These are phyloP conservation scores for Drosophila ironensis DNA, from an alignment of 1,140 invertebrate species.

Conservation along the genomic window DNA sequence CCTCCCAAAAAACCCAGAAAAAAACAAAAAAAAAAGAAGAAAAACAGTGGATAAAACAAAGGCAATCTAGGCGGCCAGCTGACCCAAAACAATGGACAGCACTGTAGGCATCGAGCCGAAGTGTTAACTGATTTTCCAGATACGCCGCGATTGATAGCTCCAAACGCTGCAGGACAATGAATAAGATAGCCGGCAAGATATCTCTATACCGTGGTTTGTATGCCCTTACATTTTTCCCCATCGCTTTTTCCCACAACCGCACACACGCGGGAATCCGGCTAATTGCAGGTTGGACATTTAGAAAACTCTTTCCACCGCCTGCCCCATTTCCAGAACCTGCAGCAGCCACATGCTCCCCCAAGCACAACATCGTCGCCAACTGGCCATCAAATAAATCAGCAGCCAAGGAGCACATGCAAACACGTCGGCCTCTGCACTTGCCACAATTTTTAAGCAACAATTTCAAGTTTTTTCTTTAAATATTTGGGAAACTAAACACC, in stretches of 20 bases:
- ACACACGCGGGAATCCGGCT: constrained; percentile 7
- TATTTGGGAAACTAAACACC: too few relatives aligned
- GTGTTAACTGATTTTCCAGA: constrained; percentile 40
- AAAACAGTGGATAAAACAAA: constrained; percentile 1
- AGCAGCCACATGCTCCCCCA: constrained; percentile 37
- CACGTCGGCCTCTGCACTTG: constrained; percentile 36
- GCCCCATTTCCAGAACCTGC: constrained; percentile 61
- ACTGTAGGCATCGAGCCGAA: constrained; percentile 30
- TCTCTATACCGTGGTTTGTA: not conserved
- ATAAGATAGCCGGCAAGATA: not conserved
- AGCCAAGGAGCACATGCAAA: constrained; percentile 68
- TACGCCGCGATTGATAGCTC: constrained; percentile 38
- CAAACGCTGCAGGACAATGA: constrained; percentile 21
- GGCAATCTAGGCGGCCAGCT: not conserved
- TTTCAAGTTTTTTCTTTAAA: too few relatives aligned
- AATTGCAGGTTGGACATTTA: constrained; percentile 19
- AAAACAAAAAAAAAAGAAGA: constrained; percentile 3
- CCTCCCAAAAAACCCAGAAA: not conserved
- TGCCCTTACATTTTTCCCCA: not conserved
- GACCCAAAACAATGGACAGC: constrained; percentile 43
- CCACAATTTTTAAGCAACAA: too few relatives aligned
- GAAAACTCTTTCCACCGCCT: constrained; percentile 12
- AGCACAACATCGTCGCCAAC: constrained; percentile 34
- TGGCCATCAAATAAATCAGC: constrained; percentile 74
- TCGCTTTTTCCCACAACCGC: constrained; percentile 22